Evolutionary conservation across 1,140 invertebrate genomes (phyloP).

Genomic region (Drosophila oshimai): DNA sequence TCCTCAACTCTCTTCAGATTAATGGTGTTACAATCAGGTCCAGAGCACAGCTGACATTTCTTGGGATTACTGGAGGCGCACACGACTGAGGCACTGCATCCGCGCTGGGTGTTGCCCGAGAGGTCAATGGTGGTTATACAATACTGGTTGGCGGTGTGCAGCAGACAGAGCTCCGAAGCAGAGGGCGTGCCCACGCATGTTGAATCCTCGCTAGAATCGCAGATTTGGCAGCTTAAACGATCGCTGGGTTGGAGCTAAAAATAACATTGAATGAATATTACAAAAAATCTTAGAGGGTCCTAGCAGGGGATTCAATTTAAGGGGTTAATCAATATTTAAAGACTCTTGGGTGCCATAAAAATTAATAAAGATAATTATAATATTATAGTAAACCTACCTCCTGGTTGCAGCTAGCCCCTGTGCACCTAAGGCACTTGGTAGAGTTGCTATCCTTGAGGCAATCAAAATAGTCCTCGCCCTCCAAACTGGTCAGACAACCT

Average conservation of each 20-base stretch:
- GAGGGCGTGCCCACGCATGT: conserved; percentile 45
- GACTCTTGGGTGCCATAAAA: no score
- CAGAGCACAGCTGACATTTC: conserved; percentile 49
- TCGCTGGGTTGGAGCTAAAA: conserved; percentile 62
- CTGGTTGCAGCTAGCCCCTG: conserved; percentile 50
- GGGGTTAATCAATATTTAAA: background rate
- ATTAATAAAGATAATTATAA: no score
- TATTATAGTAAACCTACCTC: conserved; percentile 45
- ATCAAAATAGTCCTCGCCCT: conserved; percentile 51
- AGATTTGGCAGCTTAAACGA: conserved; percentile 62
- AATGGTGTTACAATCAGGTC: conserved; percentile 48
- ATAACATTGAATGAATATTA: background rate
- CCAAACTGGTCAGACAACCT: conserved; percentile 54
- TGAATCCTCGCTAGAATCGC: conserved; percentile 35
- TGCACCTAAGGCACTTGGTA: conserved; percentile 50
- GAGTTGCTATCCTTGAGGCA: conserved; percentile 41
- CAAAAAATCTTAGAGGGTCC: background rate
- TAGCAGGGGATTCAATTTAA: background rate
- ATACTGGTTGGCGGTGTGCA: conserved; percentile 30
- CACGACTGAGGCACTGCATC: conserved; percentile 49
- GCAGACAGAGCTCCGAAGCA: conserved; percentile 28
- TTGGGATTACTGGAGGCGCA: conserved; percentile 20
- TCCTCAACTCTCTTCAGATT: conserved; percentile 61
- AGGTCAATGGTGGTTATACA: conserved; percentile 51
- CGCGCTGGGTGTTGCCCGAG: conserved; percentile 61